These are phyloP conservation scores for Prolemur simus DNA, from an alignment of 2,113 vertebrate species.

Conservation along the genomic window DNA sequence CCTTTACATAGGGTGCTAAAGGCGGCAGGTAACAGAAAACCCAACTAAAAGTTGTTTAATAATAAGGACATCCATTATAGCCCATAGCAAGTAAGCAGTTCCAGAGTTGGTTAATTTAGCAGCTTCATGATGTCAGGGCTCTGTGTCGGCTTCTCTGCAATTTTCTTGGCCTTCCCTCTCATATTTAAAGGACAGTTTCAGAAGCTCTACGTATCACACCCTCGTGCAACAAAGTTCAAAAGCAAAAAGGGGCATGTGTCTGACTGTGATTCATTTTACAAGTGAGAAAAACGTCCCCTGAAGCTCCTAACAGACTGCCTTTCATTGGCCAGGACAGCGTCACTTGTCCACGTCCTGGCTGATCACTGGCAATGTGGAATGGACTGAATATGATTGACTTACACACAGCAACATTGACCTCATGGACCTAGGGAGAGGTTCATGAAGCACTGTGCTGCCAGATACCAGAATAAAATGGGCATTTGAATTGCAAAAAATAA, in stretches of 20 bases:
- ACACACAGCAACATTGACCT: background rate
- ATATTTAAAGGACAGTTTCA: background rate
- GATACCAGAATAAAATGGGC: background rate
- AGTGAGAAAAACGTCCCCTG: background rate
- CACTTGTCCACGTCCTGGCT: background rate
- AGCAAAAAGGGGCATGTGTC: background rate
- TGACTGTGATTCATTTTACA: background rate
- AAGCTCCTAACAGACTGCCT: background rate
- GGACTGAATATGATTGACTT: background rate
- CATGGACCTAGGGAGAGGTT: background rate
- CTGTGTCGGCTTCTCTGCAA: background rate
- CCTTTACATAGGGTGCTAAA: background rate
- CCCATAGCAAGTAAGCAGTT: background rate
- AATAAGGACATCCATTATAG: background rate
- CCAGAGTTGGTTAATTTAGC: background rate
- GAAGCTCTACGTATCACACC: background rate
- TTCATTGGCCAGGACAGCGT: background rate
- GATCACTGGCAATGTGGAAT: background rate
- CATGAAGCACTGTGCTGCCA: background rate
- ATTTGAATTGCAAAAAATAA: background rate
- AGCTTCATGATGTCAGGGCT: background rate
- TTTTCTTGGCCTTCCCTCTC: background rate
- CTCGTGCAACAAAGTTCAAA: background rate
- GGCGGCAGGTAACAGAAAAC: background rate
- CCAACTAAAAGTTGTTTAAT: background rate